Percentiles rank a stretch among this genome's conserved stretches.
These are phyloP conservation scores for Eurytoma adleriae DNA, from an alignment of 2,888 invertebrate species.

Conservation along the genomic window DNA sequence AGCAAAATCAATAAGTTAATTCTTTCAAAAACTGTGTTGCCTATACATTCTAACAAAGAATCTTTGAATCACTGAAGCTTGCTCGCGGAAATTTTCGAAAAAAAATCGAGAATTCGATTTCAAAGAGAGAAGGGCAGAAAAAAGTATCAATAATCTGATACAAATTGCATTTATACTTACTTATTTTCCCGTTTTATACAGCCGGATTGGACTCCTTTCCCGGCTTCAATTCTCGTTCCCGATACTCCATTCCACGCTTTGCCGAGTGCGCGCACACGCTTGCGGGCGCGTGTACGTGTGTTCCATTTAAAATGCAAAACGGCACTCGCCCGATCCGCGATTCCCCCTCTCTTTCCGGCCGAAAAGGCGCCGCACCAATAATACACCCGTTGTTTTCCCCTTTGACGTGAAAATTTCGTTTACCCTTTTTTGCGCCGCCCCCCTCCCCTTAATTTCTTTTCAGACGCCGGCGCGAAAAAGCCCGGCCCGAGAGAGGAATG, in stretches of 20 bases:
- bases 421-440: slow-evolving; percentile 12
- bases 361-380: slow-evolving; percentile 47
- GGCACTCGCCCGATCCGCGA: slow-evolving; percentile 5
- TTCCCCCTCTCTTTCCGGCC: slow-evolving; percentile 10
- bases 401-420: slow-evolving; percentile 54
- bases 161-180: slow-evolving; percentile 40
- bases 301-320: slow-evolving; percentile 56
- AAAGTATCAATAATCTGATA: slow-evolving; percentile 31
- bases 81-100: not conserved
- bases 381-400: slow-evolving; percentile 50
- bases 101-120: not conserved
- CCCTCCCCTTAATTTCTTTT: slow-evolving; percentile 39
- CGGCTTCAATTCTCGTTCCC: slow-evolving; percentile 21
- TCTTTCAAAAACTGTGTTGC: too few relatives aligned
- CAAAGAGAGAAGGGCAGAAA: not conserved
- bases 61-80: too few relatives aligned
- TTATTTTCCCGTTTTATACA: slow-evolving; percentile 33
- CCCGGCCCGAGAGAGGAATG: not conserved
- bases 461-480: slow-evolving; percentile 12
- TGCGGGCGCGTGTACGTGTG: not conserved
- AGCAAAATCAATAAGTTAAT: too few relatives aligned
- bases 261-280: not conserved
- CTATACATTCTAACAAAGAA: too few relatives aligned
- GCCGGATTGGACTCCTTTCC: slow-evolving; percentile 19
- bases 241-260: slow-evolving; percentile 23